A percentile compares a stretch with the other conserved stretches of the same genome.
Evolutionary conservation across 2,888 invertebrate species (phyloP).

Genomic region (Lithosia quadra): DNA sequence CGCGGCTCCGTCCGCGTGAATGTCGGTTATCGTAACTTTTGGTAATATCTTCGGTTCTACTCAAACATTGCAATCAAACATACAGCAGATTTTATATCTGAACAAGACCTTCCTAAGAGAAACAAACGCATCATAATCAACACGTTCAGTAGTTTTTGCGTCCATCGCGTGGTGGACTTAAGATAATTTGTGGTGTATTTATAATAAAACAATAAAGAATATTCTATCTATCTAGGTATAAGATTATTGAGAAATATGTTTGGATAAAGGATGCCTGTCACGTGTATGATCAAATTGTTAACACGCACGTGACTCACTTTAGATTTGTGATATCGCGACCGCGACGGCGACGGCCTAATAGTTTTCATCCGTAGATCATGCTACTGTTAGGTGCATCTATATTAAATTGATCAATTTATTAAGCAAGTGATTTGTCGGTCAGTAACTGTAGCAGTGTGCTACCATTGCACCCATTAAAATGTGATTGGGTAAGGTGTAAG

Average conservation of each 20-base stretch:
- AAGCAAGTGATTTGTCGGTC: conserved; percentile 39
- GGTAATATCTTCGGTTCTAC: too few species aligned
- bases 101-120: too few species aligned
- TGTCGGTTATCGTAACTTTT: too few species aligned
- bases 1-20: too few species aligned
- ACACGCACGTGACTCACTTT: conserved; percentile 40
- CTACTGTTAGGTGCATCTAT: conserved; percentile 47
- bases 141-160: too few species aligned
- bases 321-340: conserved; percentile 40
- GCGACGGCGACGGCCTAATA: conserved; percentile 46
- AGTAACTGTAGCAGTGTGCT: neutral
- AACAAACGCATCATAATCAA: too few species aligned
- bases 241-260: neutral
- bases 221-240: too few species aligned
- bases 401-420: conserved; percentile 56
- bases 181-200: too few species aligned
- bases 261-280: conserved; percentile 6
- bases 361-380: conserved; percentile 60
- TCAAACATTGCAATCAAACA: too few species aligned
- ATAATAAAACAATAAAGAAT: too few species aligned
- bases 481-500: neutral
- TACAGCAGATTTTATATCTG: too few species aligned
- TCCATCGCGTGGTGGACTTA: too few species aligned
- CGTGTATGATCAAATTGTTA: conserved; percentile 22
- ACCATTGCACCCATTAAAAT: neutral